Percentiles rank a stretch among this genome's conserved stretches.
phyloP scores from a whole-genome alignment of 2,888 invertebrate genomes.

The Oscheius sp. region DNA sequence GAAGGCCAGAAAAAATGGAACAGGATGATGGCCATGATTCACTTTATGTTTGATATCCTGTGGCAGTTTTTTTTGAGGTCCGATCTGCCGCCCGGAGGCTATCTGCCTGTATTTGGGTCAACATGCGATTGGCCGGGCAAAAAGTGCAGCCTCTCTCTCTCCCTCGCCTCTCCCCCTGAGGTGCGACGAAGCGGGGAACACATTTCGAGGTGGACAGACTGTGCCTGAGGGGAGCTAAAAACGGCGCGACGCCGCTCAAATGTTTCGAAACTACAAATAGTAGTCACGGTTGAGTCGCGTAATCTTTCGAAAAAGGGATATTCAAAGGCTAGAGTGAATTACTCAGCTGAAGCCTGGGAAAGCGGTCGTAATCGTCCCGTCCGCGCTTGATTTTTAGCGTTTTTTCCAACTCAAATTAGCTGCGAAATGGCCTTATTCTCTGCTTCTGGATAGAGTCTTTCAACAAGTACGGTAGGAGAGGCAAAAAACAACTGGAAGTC shows the following conservation, averaged over 20 bases:
- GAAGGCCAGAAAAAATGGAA: too few relatives aligned
- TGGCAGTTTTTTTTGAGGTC: slow-evolving; percentile 10
- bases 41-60: background rate
- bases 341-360: too few relatives aligned
- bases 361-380: too few relatives aligned
- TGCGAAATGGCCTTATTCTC: too few relatives aligned
- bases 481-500: background rate
- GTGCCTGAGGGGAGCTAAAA: background rate
- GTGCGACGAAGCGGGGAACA: background rate
- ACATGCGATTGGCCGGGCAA: slow-evolving; percentile 22
- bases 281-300: background rate
- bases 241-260: background rate
- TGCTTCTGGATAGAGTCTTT: too few relatives aligned
- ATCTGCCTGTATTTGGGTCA: slow-evolving; percentile 26
- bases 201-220: background rate
- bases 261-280: slow-evolving; percentile 3
- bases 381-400: too few relatives aligned
- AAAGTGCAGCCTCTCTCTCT: too few relatives aligned
- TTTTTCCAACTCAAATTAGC: too few relatives aligned
- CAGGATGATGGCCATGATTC: too few relatives aligned
- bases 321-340: too few relatives aligned
- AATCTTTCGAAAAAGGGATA: background rate
- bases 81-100: background rate
- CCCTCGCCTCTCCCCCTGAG: too few relatives aligned
- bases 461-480: background rate